Evolutionary conservation across 2,888 invertebrate genomes (phyloP).

Genomic region (Tipula unca): DNA sequence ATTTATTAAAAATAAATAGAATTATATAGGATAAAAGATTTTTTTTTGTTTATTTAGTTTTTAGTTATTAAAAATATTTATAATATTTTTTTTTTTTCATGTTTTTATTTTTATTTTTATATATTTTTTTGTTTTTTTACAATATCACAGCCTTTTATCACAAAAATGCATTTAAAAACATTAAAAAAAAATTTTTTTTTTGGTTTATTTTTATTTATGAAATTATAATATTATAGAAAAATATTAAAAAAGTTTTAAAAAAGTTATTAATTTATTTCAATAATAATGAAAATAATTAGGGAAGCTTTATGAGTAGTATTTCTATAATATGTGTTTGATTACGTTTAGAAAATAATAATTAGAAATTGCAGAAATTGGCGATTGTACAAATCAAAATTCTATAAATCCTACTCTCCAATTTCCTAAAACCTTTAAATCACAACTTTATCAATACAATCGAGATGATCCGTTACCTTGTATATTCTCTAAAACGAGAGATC

Average conservation of each 20-base stretch:
- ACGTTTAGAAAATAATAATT: not conserved
- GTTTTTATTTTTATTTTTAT: not conserved
- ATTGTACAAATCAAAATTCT: no score
- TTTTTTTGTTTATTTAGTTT: not conserved
- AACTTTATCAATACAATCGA: no score
- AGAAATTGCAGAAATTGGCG: no score
- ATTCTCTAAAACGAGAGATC: no score
- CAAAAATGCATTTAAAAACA: slow-evolving; percentile 14
- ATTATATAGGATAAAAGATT: not conserved
- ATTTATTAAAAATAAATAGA: not conserved
- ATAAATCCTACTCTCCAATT: no score
- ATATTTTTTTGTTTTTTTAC: not conserved
- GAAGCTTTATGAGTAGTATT: not conserved
- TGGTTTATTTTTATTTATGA: not conserved
- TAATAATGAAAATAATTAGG: not conserved
- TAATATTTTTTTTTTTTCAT: not conserved
- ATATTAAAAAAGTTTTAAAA: not conserved
- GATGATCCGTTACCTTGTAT: no score
- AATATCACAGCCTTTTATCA: slow-evolving; percentile 14
- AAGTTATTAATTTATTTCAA: not conserved
- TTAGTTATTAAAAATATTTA: not conserved
- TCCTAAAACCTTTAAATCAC: no score
- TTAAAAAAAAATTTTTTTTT: not conserved
- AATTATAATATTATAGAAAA: not conserved
- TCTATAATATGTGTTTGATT: not conserved